These are phyloP conservation scores for Omphaloscelis lunosa DNA, from an alignment of 2,888 invertebrate genomes.

Conservation along the genomic window DNA sequence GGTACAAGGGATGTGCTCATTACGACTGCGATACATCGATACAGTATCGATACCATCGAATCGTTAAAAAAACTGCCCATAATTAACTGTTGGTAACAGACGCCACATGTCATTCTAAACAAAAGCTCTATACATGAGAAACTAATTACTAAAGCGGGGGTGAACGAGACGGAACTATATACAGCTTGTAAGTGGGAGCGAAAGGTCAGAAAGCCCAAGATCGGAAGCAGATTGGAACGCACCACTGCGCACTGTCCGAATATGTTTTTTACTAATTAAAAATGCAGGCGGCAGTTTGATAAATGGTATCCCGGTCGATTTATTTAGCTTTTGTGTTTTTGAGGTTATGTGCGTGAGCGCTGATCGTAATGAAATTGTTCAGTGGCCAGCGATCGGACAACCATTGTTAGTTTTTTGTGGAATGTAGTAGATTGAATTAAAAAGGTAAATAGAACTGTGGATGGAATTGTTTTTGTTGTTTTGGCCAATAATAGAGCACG, in stretches of 20 bases:
- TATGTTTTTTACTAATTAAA: slow-evolving; percentile 88
- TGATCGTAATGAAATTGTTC: slow-evolving; percentile 68
- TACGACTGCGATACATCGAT: slow-evolving; percentile 71
- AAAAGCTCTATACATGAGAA: slow-evolving; percentile 87
- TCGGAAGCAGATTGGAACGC: slow-evolving; percentile 89
- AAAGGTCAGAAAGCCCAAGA: slow-evolving; percentile 74
- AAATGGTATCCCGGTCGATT: slow-evolving; percentile 84
- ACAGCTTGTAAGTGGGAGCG: slow-evolving; percentile 65
- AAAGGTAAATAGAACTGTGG: slow-evolving; percentile 52
- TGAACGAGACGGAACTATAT: slow-evolving; percentile 70
- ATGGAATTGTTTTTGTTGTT: slow-evolving; percentile 47
- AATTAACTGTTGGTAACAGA: slow-evolving; percentile 83
- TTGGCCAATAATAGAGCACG: slow-evolving; percentile 10
- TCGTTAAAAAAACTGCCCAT: slow-evolving; percentile 79
- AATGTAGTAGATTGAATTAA: slow-evolving; percentile 56
- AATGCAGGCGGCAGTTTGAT: slow-evolving; percentile 85
- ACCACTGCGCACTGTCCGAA: slow-evolving; percentile 87
- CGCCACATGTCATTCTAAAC: slow-evolving; percentile 89
- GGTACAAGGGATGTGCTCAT: slow-evolving; percentile 65
- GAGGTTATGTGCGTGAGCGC: slow-evolving; percentile 71
- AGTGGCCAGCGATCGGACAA: slow-evolving; percentile 62
- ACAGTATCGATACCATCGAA: slow-evolving; percentile 79
- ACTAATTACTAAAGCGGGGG: slow-evolving; percentile 83
- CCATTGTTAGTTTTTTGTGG: slow-evolving; percentile 60
- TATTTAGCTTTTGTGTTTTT: slow-evolving; percentile 79